Evolutionary conservation across 2,888 invertebrate species (phyloP).

Genomic region (Alitta virens): DNA sequence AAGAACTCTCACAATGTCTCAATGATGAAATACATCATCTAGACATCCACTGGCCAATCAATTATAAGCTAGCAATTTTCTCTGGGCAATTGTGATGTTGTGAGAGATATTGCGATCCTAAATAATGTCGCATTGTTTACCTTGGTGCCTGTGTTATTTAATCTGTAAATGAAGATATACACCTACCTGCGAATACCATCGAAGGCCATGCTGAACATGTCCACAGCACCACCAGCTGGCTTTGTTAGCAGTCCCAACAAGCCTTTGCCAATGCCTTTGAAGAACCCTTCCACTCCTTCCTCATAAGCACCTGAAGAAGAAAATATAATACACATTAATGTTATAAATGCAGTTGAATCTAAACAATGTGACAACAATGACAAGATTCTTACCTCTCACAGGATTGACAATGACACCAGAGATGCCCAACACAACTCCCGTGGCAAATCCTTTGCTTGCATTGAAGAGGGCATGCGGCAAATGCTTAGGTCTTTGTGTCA

Average conservation of each 20-base stretch:
- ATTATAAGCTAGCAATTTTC: too few species aligned
- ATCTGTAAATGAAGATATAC: too few species aligned
- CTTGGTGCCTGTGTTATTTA: too few species aligned
- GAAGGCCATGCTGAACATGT: conserved; percentile 67
- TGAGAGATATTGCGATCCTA: too few species aligned
- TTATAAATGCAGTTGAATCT: too few species aligned
- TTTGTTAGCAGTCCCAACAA: conserved; percentile 67
- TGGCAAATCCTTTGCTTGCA: conserved; percentile 64
- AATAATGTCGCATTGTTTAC: too few species aligned
- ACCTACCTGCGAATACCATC: conserved; percentile 66
- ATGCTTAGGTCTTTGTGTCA: conserved; percentile 54
- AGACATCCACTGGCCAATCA: too few species aligned
- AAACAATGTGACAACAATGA: too few species aligned
- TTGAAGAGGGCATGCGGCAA: conserved; percentile 57
- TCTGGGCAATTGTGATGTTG: too few species aligned
- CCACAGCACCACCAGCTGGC: conserved; percentile 64
- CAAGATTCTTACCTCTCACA: conserved; percentile 64
- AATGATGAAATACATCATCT: too few species aligned
- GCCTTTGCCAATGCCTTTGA: conserved; percentile 69
- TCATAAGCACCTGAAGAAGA: conserved; percentile 60
- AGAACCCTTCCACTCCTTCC: conserved; percentile 69
- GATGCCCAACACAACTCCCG: conserved; percentile 67
- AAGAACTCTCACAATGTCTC: too few species aligned
- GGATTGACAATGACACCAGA: conserved; percentile 70
- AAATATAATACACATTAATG: too few species aligned